phyloP scores from a whole-genome alignment of 2,888 invertebrate genomes.

The Melipona bicolor region DNA sequence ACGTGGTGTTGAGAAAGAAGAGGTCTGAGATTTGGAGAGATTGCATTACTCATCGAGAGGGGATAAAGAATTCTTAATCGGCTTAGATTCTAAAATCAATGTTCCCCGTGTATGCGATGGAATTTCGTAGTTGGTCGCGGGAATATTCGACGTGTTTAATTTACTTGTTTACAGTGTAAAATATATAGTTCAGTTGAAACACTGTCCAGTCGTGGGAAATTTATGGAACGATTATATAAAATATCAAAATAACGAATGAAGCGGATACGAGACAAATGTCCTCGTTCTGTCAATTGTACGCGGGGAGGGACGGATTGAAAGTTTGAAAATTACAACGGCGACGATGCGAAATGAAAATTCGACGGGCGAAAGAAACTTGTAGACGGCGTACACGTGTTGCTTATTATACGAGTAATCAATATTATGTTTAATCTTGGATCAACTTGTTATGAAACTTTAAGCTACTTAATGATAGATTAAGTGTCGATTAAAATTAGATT shows the following conservation, averaged over 20 bases:
- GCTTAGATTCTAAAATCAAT: neutral
- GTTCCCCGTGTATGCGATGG: neutral
- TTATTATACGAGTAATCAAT: no score
- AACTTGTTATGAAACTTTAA: conserved; percentile 13
- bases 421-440: neutral
- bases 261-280: no score
- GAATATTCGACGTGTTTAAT: neutral
- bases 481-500: neutral
- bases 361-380: no score
- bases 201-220: no score
- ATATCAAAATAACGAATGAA: no score
- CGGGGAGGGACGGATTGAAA: no score
- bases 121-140: neutral
- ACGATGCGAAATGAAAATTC: no score
- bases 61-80: neutral
- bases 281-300: no score
- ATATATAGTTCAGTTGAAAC: no score
- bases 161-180: neutral
- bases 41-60: neutral
- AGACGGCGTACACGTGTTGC: no score
- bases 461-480: conserved; percentile 4
- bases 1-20: neutral
- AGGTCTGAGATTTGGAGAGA: neutral
- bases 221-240: no score
- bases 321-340: no score